A percentile compares a stretch with the other conserved stretches of the same genome.
Conservation (phyloP, 2,888 invertebrate genomes). For the Meganola albula region DNA sequence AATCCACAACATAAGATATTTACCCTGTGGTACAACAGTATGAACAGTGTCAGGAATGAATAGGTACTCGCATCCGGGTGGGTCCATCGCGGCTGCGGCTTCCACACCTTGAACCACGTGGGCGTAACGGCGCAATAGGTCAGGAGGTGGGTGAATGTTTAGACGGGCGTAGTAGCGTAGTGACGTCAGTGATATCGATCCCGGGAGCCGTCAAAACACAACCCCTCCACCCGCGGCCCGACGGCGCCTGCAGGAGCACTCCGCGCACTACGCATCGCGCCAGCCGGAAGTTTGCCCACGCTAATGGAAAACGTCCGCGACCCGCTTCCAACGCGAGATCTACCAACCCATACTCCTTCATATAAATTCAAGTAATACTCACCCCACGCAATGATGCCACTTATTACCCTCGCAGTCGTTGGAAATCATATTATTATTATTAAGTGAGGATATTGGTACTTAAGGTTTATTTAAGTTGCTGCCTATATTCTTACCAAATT, state of each 20-base stretch:
- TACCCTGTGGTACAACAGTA: too few species aligned
- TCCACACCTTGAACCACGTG: conserved; percentile 75
- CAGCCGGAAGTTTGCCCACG: conserved; percentile 54
- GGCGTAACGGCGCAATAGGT: conserved; percentile 69
- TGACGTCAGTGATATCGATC: conserved; percentile 72
- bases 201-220: conserved; percentile 66
- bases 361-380: conserved; percentile 25
- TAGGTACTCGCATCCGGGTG: conserved; percentile 43
- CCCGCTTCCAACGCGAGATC: conserved; percentile 43
- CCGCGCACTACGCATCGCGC: conserved; percentile 65
- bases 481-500: too few species aligned
- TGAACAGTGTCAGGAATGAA: too few species aligned
- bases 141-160: conserved; percentile 66
- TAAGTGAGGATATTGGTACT: conserved; percentile 4
- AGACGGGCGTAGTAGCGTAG: conserved; percentile 75
- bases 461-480: too few species aligned
- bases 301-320: conserved; percentile 58
- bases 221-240: conserved; percentile 40
- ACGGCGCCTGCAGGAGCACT: conserved; percentile 26
- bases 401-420: conserved; percentile 24
- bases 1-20: too few species aligned
- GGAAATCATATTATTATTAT: conserved; percentile 16
- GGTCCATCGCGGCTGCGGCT: conserved; percentile 49
- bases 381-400: conserved; percentile 14
- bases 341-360: conserved; percentile 23